A percentile compares a stretch with the other conserved stretches of the same genome.
Conservation (phyloP, 2,888 invertebrate genomes). For the Ophioninae sp. region DNA sequence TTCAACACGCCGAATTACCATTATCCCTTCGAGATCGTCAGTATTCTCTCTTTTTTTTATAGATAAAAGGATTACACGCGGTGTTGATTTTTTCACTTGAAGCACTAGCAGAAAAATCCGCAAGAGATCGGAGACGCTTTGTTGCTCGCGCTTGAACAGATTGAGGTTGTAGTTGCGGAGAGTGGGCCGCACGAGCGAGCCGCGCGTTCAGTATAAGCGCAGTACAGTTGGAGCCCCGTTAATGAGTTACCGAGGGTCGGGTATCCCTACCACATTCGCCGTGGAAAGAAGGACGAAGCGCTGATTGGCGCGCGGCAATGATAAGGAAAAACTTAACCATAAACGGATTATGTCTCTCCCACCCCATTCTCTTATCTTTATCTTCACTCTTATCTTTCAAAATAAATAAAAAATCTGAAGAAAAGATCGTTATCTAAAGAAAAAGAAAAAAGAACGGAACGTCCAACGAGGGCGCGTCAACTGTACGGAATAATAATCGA, state of each 20-base stretch:
- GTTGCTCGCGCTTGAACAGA: slow-evolving; percentile 42
- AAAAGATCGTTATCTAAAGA: no score
- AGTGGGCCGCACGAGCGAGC: slow-evolving; percentile 48
- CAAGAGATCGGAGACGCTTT: slow-evolving; percentile 21
- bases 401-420: no score
- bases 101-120: not conserved
- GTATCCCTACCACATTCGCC: not conserved
- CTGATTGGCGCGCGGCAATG: not conserved
- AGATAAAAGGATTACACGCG: slow-evolving; percentile 25
- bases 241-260: no score
- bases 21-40: no score
- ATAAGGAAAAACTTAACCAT: not conserved
- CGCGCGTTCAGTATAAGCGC: not conserved
- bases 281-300: no score
- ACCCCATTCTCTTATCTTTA: no score
- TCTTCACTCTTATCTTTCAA: no score
- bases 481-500: slow-evolving; percentile 34
- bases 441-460: not conserved
- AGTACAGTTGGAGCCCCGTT: slow-evolving; percentile 9
- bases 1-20: no score
- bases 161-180: slow-evolving; percentile 40
- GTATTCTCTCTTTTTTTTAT: no score
- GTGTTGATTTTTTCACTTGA: not conserved
- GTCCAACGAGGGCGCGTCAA: slow-evolving; percentile 8
- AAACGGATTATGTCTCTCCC: no score